Evolutionary conservation across 2,888 invertebrate genomes (phyloP).

Genomic region (Metallyticus violacea): DNA sequence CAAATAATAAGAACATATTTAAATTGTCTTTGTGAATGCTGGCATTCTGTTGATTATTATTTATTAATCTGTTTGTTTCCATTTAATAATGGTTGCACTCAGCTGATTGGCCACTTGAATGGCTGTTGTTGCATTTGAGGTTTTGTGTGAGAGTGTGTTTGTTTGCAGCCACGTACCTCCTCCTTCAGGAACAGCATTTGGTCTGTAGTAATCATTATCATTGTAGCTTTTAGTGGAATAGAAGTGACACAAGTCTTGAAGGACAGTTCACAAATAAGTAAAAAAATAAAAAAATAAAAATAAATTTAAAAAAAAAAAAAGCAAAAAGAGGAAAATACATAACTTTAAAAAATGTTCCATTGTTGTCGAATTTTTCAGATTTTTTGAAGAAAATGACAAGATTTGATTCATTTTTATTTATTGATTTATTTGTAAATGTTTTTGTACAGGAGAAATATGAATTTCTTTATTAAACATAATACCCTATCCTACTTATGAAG

Average conservation of each 20-base stretch:
- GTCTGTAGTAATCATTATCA: not conserved
- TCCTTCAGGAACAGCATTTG: not conserved
- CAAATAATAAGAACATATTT: not conserved
- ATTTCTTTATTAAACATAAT: conserved; percentile 18
- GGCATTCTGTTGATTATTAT: conserved; percentile 8
- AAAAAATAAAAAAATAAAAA: not conserved
- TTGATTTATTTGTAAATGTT: conserved; percentile 27
- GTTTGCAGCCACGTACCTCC: conserved; percentile 9
- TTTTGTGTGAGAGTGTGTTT: conserved; percentile 12
- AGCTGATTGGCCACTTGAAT: not conserved
- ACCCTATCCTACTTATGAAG: not conserved
- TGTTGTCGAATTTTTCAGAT: conserved; percentile 3
- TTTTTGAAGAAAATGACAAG: not conserved
- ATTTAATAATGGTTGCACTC: conserved; percentile 7
- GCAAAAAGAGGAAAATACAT: not conserved
- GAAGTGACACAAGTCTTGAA: not conserved
- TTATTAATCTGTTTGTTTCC: conserved; percentile 7
- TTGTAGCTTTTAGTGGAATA: conserved; percentile 6
- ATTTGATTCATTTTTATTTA: conserved; percentile 14
- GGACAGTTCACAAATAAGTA: not conserved
- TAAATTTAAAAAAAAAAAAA: not conserved
- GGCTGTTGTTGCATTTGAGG: conserved; percentile 1
- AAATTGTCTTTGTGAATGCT: conserved; percentile 9
- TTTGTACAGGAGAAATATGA: conserved; percentile 26
- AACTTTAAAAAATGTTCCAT: not conserved